These are phyloP conservation scores for Melanostoma mellinum DNA, from an alignment of 2,888 invertebrate genomes.

Conservation along the genomic window DNA sequence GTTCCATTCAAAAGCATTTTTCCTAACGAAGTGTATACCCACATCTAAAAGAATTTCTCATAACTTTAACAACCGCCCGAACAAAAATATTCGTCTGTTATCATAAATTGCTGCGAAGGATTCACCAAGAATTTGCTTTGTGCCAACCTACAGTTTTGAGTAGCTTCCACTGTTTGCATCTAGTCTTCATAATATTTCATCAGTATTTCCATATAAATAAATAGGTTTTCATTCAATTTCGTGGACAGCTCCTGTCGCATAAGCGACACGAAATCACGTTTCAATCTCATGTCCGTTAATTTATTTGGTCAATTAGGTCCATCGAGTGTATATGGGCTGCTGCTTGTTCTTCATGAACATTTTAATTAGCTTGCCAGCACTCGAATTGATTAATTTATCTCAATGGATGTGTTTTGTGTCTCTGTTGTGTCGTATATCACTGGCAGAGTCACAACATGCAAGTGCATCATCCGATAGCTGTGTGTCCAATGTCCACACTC, in stretches of 20 bases:
- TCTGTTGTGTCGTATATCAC: not conserved
- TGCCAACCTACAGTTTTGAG: too few relatives aligned
- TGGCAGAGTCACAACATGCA: not conserved
- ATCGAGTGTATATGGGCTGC: not conserved
- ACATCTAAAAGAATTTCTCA: too few relatives aligned
- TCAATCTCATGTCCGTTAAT: constrained; percentile 56
- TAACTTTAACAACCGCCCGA: too few relatives aligned
- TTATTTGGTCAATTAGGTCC: constrained; percentile 58
- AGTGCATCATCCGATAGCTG: too few relatives aligned
- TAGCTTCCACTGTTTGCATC: too few relatives aligned
- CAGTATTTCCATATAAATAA: too few relatives aligned
- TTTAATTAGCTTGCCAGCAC: constrained; percentile 55
- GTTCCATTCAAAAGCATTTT: too few relatives aligned
- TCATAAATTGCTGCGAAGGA: too few relatives aligned
- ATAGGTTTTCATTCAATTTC: not conserved
- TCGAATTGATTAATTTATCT: constrained; percentile 44
- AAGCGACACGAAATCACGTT: constrained; percentile 40
- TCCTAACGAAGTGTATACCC: too few relatives aligned
- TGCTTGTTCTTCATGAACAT: constrained; percentile 36
- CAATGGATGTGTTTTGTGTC: constrained; percentile 13
- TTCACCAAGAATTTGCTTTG: too few relatives aligned
- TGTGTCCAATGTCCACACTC: not conserved
- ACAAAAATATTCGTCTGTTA: too few relatives aligned
- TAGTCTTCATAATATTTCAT: too few relatives aligned
- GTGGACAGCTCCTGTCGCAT: not conserved